Base-by-base conservation (phyloP, 2,888 invertebrate genomes). In the Ornithoptera priamus region DNA sequence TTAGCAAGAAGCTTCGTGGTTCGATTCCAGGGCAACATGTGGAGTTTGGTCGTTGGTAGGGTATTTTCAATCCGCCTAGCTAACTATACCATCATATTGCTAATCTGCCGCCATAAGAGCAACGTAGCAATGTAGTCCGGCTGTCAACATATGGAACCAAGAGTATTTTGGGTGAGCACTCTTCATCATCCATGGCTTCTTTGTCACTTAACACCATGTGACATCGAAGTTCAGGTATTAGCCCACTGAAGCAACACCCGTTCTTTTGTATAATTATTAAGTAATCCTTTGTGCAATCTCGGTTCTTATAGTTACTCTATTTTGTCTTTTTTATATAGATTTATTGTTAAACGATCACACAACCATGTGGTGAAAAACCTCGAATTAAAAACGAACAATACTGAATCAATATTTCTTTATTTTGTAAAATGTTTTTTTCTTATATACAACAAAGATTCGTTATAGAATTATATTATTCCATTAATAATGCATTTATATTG, bases 401-500 rank as follows among this genome's bases (percentile, higher is more conserved):
- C 24, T 61, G 12, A 66, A 64, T 67, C 46, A 65, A 65, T 15
- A 24, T 61, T 62, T 59, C 10, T 36, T 56, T 59, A 24, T 64
- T 36, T 42, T 67, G 22, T 53, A 62, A 50, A 60, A 59, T 39
- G 36, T 66, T 63, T 64, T 67, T 67, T 64, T 22, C 36, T 70
- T 67, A 67, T 70, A 64, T 70, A 67, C 70, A 67, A 70, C 24
- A 66, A 58, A 59, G 59, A 67, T 67, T 70, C 53, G 66, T 70
- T 67, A 70, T 66, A 67, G 66, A 70, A 63, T 67, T 67, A 50
- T 64, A 65, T 68, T 15, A 70, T 70, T 70, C 70, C 70, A 67
- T 61, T 70, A 58, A 42, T 39, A 77, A 79, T 85, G 87, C 87
- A 86, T 87, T 87, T 87, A 83, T 83, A 79, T 78, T 76, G 66